A percentile compares a stretch with the other conserved stretches of the same genome.
These are phyloP conservation scores for Bombylius discolor DNA, from an alignment of 2,888 invertebrate species.

Conservation along the genomic window DNA sequence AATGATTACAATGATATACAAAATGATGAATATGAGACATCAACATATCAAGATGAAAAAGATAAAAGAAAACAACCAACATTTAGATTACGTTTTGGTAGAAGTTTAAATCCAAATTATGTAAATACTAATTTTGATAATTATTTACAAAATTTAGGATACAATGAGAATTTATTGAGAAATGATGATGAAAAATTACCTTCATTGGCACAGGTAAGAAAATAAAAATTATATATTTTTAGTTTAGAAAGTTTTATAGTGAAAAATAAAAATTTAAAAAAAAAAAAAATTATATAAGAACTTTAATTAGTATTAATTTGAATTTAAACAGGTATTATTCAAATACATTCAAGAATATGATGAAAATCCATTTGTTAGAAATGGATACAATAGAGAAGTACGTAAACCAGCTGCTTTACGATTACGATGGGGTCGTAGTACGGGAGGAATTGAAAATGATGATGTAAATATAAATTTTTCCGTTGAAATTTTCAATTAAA, in stretches of 20 bases:
- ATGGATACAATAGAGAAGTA: conserved; percentile 20
- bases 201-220: background rate
- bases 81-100: conserved; percentile 8
- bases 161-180: background rate
- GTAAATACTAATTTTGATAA: background rate
- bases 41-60: background rate
- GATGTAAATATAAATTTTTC: background rate
- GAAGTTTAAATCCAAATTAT: background rate
- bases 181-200: background rate
- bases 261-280: no score
- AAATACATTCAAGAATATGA: conserved; percentile 21
- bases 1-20: background rate
- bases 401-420: conserved; percentile 31
- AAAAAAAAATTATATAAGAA: background rate
- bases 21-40: background rate
- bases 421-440: conserved; percentile 34
- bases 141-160: background rate
- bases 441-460: conserved; percentile 14
- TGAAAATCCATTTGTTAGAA: conserved; percentile 17
- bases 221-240: no score
- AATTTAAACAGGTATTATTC: conserved; percentile 14
- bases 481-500: background rate
- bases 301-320: background rate
- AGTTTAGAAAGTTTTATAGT: no score
- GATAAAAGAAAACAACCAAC: conserved; percentile 1